A percentile compares a stretch with the other conserved stretches of the same genome.
These are phyloP conservation scores for Acanthurus lineatus DNA, from an alignment of 2,797 vertebrate genomes.

Conservation along the genomic window DNA sequence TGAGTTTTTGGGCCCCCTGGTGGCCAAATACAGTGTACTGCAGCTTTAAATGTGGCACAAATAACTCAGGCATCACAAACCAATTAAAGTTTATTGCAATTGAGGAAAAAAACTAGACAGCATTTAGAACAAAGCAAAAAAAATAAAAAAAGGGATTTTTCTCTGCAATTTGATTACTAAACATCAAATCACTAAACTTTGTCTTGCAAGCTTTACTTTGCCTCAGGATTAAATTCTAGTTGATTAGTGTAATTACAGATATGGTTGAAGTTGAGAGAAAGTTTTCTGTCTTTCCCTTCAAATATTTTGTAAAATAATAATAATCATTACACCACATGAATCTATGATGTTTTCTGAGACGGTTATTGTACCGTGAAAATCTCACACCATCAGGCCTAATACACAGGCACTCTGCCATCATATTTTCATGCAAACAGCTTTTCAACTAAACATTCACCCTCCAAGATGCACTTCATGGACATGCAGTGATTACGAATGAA, in stretches of 20 bases:
- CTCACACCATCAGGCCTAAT: no score
- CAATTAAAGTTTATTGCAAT: not conserved
- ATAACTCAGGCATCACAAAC: not conserved
- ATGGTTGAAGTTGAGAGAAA: no score
- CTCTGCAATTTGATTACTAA: not conserved
- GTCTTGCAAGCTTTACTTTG: slow-evolving; percentile 8
- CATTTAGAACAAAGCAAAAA: not conserved
- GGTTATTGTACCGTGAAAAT: no score
- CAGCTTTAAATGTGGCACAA: not conserved
- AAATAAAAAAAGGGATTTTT: not conserved
- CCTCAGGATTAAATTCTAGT: not conserved
- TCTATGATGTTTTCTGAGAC: no score
- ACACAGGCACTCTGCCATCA: not conserved
- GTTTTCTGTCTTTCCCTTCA: no score
- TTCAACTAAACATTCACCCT: slow-evolving; percentile 7
- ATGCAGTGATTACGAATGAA: slow-evolving; percentile 10
- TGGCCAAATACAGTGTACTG: not conserved
- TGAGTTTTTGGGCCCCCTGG: not conserved
- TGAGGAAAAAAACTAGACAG: not conserved
- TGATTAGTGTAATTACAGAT: no score
- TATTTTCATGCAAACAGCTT: slow-evolving; percentile 13
- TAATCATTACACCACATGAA: no score
- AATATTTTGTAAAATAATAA: no score
- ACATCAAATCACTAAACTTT: not conserved
- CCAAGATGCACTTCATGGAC: not conserved